Evolutionary conservation across 2,113 vertebrate species (phyloP).

Genomic region (Eurystomus gularis): DNA sequence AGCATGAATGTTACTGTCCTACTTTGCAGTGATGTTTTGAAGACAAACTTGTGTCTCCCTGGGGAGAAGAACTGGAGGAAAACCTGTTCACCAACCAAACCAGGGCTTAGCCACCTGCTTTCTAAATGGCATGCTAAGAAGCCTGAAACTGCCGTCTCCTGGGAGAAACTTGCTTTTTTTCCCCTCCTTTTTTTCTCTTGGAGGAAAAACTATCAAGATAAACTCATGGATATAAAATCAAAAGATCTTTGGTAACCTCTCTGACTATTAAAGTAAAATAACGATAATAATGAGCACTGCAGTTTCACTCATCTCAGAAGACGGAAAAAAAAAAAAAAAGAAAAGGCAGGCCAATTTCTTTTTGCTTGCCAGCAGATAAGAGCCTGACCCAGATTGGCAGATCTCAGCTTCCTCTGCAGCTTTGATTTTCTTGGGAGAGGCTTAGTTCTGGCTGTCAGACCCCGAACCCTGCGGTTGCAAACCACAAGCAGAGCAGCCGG

Average conservation of each 20-base stretch:
- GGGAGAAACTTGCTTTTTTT: neutral
- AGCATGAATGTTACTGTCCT: neutral
- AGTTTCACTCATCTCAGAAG: slow-evolving; percentile 22
- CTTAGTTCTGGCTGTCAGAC: neutral
- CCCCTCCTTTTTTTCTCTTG: neutral
- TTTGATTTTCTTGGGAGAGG: neutral
- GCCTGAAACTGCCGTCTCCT: neutral
- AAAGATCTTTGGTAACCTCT: slow-evolving; percentile 35
- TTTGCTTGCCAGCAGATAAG: slow-evolving; percentile 38
- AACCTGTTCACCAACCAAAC: neutral
- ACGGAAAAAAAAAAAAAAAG: neutral
- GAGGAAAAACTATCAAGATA: neutral
- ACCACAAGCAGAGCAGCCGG: neutral
- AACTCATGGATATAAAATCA: slow-evolving; percentile 37
- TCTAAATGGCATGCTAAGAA: neutral
- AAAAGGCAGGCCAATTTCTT: neutral
- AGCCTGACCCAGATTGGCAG: slow-evolving; percentile 47
- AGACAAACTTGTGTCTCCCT: slow-evolving; percentile 1
- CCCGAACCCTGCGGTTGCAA: neutral
- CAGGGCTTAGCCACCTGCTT: neutral
- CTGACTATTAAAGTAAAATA: slow-evolving; percentile 22
- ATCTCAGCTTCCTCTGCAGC: neutral
- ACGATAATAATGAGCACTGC: slow-evolving; percentile 27
- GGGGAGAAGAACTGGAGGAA: neutral
- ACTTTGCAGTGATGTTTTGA: slow-evolving; percentile 15